Percentiles rank a stretch among this genome's conserved stretches.
phyloP scores from a whole-genome alignment of 2,797 vertebrate species.

The Alauda arvensis region DNA sequence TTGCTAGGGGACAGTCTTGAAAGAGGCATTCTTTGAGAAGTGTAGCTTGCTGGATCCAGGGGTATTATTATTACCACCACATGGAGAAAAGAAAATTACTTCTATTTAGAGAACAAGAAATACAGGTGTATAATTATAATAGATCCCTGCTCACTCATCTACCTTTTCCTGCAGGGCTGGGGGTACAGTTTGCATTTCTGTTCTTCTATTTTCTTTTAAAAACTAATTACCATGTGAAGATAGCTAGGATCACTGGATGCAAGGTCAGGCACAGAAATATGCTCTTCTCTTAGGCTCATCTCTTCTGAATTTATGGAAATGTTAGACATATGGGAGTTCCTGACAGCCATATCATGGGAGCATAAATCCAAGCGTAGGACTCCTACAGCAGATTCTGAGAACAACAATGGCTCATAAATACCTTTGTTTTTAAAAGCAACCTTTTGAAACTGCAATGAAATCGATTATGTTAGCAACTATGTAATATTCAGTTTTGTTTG shows the following conservation, averaged over 20 bases:
- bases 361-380: not conserved
- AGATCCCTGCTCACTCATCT: constrained; percentile 11
- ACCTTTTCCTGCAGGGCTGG: not conserved
- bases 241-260: not conserved
- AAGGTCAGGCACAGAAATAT: not conserved
- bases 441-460: not conserved
- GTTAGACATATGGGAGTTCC: not conserved
- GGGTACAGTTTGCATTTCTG: constrained; percentile 3
- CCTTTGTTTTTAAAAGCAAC: not conserved
- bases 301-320: not conserved
- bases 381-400: not conserved
- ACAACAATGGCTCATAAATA: not conserved
- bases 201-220: constrained; percentile 13
- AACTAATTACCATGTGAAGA: not conserved
- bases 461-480: not conserved
- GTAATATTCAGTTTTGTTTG: not conserved
- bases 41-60: not conserved
- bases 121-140: constrained; percentile 39
- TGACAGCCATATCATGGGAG: not conserved
- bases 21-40: constrained; percentile 10
- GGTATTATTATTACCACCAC: constrained; percentile 31
- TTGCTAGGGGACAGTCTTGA: constrained; percentile 41
- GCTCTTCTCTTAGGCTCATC: not conserved
- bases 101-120: constrained; percentile 41
- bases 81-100: constrained; percentile 36